Evolutionary conservation across 2,113 vertebrate species (phyloP), one percentile per base, ranked within the genome.

Genomic region (Amphiprion percula): DNA sequence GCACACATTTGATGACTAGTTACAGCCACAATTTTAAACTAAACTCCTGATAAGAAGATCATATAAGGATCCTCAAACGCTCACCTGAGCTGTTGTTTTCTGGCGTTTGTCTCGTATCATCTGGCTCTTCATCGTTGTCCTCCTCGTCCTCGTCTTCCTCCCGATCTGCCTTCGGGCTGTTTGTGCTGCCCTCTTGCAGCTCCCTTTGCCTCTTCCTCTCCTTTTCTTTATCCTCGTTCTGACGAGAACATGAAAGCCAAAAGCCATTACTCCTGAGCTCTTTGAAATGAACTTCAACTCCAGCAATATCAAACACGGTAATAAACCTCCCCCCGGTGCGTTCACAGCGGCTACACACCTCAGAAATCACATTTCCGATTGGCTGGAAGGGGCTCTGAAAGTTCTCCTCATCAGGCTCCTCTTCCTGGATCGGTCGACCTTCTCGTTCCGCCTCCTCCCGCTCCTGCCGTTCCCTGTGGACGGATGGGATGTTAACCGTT

Each of bases 341-440:
- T 33, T 3, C 2, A 12, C 16, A 47, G 56, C 1, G 7, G 46
- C 15, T 15, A n/a, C 49, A 26, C 90, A 98, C 98, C 96, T 97
- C 94, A 52, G 84, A 87, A 63, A 98, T 92, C 10, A 97, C 92
- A 63, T 91, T 89, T 84, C 90, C 87, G 87, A 99, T 97, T 15
- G 97, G 97, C 87, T 96, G 96, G 86, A 99, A 99, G 28, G 97
- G 97, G 82, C 95, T 97, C 70, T 80, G 84, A 62, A 85, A 82
- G 83, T 78, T 77, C 11, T 92, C 77, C 17, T 94, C 94, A 2
- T 95, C 94, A 0, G 80, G 44, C 14, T 95, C 89, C 23, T 93
- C 93, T 39, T 96, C 94, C 44, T 94, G 80, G 68, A 74, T 21
- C 11, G 41, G 82, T 71, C 84, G 81, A 59, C 94, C 96, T 85